Base-by-base conservation (phyloP, 2,797 vertebrate genomes). In the Echiichthys vipera region DNA sequence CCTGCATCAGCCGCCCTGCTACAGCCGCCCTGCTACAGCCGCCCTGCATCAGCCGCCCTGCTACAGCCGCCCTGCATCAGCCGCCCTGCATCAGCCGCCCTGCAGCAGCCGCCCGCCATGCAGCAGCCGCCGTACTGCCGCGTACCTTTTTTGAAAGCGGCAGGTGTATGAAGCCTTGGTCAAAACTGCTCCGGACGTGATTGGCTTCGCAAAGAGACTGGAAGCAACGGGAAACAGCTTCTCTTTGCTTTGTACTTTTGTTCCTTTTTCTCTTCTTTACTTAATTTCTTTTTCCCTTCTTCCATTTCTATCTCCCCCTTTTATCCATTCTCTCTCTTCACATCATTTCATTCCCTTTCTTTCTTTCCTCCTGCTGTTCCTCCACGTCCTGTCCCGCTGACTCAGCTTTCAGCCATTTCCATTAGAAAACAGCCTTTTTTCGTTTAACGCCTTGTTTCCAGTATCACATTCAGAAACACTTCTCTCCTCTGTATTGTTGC, bases 331-430 rank as follows among this genome's bases (percentile, higher is more conserved):
- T 22, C 22, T 22, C 20, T 13, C 34, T 36, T 7, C 6, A n/a
- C n/a, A n/a, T n/a, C 9, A 11, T 12, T 29, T 6, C 7, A 0
- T 12, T 30, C 39, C 34, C 6, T 43, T 22, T 25, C 27, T n/a
- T 61, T 36, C 50, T 50, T 25, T 29, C 39, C 30, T 68, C 32
- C 51, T 59, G 37, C 54, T 58, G 47, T 62, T 50, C 11, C 65
- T 43, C 25, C 40, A 3, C n/a, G 4, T 55, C 73, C 7, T 5
- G 4, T 55, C 73, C 7, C 3, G 50, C 76, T 71, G 78, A 82
- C 51, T 85, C 78, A 59, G 78, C 72, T 20, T n/a, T 42, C 70
- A 39, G 32, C 24, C 37, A 24, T 73, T 67, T 76, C 17, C 51
- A 18, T 17, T 43, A 63, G 37, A 25, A 47, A 83, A 56, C 36